Evolutionary conservation across 1,140 invertebrate species (phyloP).

Genomic region (Microplitis demolitor): DNA sequence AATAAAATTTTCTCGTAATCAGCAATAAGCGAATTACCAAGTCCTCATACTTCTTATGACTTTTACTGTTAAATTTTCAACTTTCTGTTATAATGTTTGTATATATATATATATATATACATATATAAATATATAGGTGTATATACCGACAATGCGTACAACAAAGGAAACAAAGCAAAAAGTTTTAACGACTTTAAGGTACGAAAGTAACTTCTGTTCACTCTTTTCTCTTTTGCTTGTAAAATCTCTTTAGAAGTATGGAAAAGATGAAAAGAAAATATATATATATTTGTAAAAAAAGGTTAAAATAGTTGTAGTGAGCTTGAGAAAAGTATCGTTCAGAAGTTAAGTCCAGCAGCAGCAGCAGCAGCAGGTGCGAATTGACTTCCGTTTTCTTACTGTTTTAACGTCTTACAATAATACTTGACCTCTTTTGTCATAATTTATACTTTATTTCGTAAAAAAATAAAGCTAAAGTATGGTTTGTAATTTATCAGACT

Average conservation of each 20-base stretch:
- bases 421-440: slow-evolving; percentile 1
- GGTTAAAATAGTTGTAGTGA: neutral
- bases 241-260: neutral
- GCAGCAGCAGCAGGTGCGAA: slow-evolving; percentile 7
- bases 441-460: neutral
- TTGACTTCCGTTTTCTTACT: neutral
- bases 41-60: neutral
- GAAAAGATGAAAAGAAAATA: neutral
- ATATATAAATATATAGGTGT: neutral
- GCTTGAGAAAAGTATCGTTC: neutral
- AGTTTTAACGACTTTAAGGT: slow-evolving; percentile 10
- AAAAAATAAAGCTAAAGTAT: neutral
- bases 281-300: neutral
- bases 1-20: neutral
- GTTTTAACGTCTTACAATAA: neutral
- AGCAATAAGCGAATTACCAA: neutral
- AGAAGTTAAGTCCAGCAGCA: neutral
- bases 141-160: neutral
- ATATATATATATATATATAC: too few relatives aligned
- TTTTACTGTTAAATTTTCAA: neutral
- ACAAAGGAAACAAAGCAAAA: slow-evolving; percentile 20
- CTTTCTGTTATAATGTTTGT: too few relatives aligned
- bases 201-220: neutral
- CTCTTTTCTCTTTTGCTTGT: neutral
- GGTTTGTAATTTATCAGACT: neutral